Base-by-base conservation (phyloP, 2,888 invertebrate species). In the Cloeon dipterum region DNA sequence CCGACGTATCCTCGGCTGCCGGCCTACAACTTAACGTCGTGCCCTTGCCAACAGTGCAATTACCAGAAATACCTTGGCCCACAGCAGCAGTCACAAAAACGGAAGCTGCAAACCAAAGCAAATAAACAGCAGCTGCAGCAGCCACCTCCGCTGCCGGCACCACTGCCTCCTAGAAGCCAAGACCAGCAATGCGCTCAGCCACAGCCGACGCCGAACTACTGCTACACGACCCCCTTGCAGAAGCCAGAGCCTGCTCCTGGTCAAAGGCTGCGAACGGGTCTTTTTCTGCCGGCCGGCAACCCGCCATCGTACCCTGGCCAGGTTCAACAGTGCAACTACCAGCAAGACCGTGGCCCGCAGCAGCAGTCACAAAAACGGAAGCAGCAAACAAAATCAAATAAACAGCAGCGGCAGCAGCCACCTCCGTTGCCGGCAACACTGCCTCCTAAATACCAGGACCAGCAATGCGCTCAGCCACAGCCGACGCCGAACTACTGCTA, bases 211-310 rank as follows among this genome's bases (percentile, higher is more conserved):
- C 32, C 36, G 35, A 42, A 41, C 42, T 38, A 57, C 1, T 45
- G 50, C 20, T 57, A 55, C 43, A 54, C n/a, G n/a, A n/a, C 56
- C 3, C n/a, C n/a, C n/a, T n/a, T n/a, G n/a, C n/a, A n/a, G n/a
- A 37, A 56, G 5, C 54, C 54, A 0, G 47, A 52, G 18, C 54
- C 55, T 20, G 54, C 52, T 20, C 55, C 55, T 1, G 56, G 55
- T 7, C 51, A 55, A 20, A 55, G 55, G 16, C 13, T 29, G 29
- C 29, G 29, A n/a, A 40, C 52, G 51, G 23, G 56, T 55, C 42
- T 50, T 14, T 56, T 52, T 34, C 46, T 49, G 34, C 42, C 46
- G 5, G 43, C 43, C 2, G 52, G 50, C 42, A 51, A 46, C 32
- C 53, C 50, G 38, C 36, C 42, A 37, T 34, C 40, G 40, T 39